Evolutionary conservation across 2,888 invertebrate species (phyloP).

Genomic region (Andrena hattorfiana): DNA sequence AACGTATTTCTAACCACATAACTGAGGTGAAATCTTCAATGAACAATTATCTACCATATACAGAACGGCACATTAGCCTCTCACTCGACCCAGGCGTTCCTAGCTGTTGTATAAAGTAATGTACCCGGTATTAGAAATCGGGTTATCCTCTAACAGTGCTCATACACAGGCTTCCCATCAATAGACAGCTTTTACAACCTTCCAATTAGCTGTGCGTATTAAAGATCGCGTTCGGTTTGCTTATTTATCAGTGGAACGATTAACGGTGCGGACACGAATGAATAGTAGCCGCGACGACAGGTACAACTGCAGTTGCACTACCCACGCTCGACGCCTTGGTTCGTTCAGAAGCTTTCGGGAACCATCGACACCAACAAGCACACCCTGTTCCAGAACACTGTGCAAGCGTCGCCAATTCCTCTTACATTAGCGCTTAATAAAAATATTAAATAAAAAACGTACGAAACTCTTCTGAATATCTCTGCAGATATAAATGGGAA

Average conservation of each 20-base stretch:
- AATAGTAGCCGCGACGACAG: conserved; percentile 38
- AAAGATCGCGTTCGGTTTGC: conserved; percentile 23
- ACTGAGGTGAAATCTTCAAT: neutral
- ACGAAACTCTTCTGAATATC: no score
- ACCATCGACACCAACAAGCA: conserved; percentile 42
- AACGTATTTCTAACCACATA: neutral
- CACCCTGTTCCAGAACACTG: conserved; percentile 31
- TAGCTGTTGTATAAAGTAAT: neutral
- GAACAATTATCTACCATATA: neutral
- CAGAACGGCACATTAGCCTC: neutral
- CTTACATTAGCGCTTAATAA: no score
- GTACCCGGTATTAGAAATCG: conserved; percentile 4
- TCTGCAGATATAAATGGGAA: no score
- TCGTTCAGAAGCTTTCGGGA: conserved; percentile 29
- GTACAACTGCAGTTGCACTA: conserved; percentile 34
- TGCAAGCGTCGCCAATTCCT: no score
- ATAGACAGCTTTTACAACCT: conserved; percentile 15
- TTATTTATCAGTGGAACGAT: conserved; percentile 55
- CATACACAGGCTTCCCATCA: neutral
- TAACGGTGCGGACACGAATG: conserved; percentile 54
- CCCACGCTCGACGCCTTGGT: conserved; percentile 24
- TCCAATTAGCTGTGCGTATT: conserved; percentile 46
- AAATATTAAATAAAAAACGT: no score
- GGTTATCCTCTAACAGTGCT: conserved; percentile 13
- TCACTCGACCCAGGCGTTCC: neutral